Evolutionary conservation across 2,113 vertebrate species (phyloP), one percentile per base, ranked within the genome.

Genomic region (Agelaius phoeniceus): DNA sequence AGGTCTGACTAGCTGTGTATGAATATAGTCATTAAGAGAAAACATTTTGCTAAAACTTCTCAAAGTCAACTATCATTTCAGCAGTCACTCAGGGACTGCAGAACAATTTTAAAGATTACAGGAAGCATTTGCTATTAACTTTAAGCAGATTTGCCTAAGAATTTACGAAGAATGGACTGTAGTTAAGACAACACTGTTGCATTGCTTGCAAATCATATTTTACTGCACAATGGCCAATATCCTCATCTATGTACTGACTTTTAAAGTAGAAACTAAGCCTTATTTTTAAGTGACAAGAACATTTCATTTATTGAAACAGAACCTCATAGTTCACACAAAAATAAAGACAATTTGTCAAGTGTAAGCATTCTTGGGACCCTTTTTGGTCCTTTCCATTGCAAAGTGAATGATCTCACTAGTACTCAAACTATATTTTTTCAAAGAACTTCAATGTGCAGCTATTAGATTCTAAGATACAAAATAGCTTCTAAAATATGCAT

Each of bases 71-170:
- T 95, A 79, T 44, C 27, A 49, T 87, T 95, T 96, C 65, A 93
- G 62, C 24, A 93, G 71, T 67, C 65, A 75, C 41, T 57, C 17
- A 39, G 55, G 37, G 62, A 92, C 68, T 55, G 77, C 66, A 73
- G 65, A 84, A 81, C 15, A 55, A 76, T 94, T 96, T 96, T 62
- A 88, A 97, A 96, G 90, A 63, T 26, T 67, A 67, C 2, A 68
- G 52, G 57, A 75, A 88, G 33, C 23, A 79, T 72, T 79, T 1
- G 2, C 43, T 92, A 75, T 33, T 62, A 85, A 46, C 18, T 79
- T 37, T 6, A 81, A 35, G 90, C 9, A 85, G 89, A 79, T 81
- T 89, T 94, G 37, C 66, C 94, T 61, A 89, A 81, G 90, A 82
- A 94, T 74, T 94, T 90, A 52, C 0, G 2, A 84, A 73, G 49